Percentiles rank a stretch among this genome's conserved stretches.
Evolutionary conservation across 2,113 vertebrate genomes (phyloP).

Genomic region (Scatophagus argus): DNA sequence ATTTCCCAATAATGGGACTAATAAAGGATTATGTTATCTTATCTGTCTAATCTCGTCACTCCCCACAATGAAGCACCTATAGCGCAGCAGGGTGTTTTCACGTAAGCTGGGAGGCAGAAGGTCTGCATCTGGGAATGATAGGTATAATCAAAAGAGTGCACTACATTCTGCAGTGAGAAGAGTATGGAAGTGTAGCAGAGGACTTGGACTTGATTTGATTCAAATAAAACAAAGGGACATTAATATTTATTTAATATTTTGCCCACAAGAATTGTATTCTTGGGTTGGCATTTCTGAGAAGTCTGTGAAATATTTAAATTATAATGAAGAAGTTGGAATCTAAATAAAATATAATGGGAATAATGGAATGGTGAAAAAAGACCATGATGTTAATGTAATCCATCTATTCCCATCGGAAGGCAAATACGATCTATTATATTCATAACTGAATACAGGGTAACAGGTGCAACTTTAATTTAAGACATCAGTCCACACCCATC

Average conservation of each 20-base stretch:
- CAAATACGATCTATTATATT: not conserved
- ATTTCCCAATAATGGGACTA: no score
- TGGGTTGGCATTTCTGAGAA: not conserved
- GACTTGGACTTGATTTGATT: not conserved
- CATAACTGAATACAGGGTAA: not conserved
- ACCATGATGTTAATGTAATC: not conserved
- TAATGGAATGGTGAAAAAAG: not conserved
- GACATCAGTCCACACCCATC: slow-evolving; percentile 17
- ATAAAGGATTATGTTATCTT: no score
- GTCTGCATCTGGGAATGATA: not conserved
- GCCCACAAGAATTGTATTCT: not conserved
- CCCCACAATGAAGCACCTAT: not conserved
- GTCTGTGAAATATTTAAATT: not conserved
- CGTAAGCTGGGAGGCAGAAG: not conserved
- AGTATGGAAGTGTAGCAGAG: not conserved
- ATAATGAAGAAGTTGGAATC: not conserved
- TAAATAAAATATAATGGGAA: not conserved
- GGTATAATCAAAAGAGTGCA: not conserved
- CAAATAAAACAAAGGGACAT: not conserved
- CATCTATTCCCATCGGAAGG: not conserved
- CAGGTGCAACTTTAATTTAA: slow-evolving; percentile 15
- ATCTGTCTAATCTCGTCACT: not conserved
- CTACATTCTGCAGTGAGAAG: not conserved
- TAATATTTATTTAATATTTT: not conserved
- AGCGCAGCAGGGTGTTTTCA: not conserved